phyloP scores from a whole-genome alignment of 1,140 invertebrate species.

The Ostrea edulis region DNA sequence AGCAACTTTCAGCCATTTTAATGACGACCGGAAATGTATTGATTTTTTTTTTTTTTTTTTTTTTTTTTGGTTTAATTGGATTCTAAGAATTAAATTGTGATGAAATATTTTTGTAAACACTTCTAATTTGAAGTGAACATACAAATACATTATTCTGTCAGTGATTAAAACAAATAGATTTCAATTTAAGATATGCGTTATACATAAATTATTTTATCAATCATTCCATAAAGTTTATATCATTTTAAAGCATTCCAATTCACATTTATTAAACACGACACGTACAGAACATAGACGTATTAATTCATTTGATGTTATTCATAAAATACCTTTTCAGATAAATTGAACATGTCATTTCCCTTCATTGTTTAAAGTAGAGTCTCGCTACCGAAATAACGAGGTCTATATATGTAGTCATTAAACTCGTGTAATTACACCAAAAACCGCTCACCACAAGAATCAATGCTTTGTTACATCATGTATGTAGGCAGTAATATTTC shows the following conservation, averaged over 20 bases:
- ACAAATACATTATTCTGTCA: background rate
- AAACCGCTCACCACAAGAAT: slow-evolving; percentile 15
- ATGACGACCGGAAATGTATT: too few relatives aligned
- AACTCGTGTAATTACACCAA: background rate
- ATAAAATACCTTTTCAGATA: background rate
- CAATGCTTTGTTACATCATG: slow-evolving; percentile 9
- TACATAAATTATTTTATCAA: background rate
- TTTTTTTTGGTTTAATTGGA: too few relatives aligned
- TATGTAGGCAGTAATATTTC: background rate
- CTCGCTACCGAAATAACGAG: background rate
- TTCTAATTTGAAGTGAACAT: too few relatives aligned
- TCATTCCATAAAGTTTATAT: background rate
- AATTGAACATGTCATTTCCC: slow-evolving; percentile 22
- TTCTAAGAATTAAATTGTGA: too few relatives aligned
- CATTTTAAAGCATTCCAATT: background rate
- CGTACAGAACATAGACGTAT: background rate
- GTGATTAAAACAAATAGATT: background rate
- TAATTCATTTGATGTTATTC: background rate
- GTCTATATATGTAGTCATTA: background rate
- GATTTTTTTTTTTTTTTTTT: too few relatives aligned
- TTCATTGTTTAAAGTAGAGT: background rate
- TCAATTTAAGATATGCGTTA: background rate
- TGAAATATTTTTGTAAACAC: too few relatives aligned
- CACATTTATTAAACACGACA: background rate
- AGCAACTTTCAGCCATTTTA: too few relatives aligned